Evolutionary conservation across 2,888 invertebrate species (phyloP).

Genomic region (Lamproptera curius): DNA sequence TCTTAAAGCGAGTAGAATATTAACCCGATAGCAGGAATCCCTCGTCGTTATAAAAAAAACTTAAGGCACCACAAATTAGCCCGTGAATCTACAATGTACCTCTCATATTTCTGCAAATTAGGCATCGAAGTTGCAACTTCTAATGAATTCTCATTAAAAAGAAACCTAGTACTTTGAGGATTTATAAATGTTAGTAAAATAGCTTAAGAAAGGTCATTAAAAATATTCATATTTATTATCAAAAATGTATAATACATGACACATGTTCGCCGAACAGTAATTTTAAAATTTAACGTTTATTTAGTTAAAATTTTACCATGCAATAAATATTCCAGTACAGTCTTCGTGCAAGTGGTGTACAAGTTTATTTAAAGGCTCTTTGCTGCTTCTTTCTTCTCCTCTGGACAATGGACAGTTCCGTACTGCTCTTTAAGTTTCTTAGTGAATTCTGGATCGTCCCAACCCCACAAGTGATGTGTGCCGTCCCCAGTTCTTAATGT

Average conservation of each 20-base stretch:
- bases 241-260: not conserved
- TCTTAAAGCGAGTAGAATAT: too few species aligned
- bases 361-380: not conserved
- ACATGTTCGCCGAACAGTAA: not conserved
- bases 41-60: too few species aligned
- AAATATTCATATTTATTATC: not conserved
- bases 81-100: too few species aligned
- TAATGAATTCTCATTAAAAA: too few species aligned
- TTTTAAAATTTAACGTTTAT: not conserved
- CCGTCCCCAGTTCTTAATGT: conserved; percentile 82
- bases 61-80: too few species aligned
- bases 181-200: not conserved
- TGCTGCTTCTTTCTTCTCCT: conserved; percentile 3
- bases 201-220: not conserved
- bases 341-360: not conserved
- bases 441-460: conserved; percentile 81
- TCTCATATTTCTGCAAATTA: too few species aligned
- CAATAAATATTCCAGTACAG: not conserved
- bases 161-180: too few species aligned
- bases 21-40: too few species aligned
- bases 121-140: too few species aligned
- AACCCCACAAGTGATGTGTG: conserved; percentile 83
- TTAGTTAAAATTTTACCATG: not conserved
- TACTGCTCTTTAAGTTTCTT: conserved; percentile 61
- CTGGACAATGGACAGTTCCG: conserved; percentile 35